Evolutionary conservation across 2,113 vertebrate genomes (phyloP).

Genomic region (Copsychus sechellarum): DNA sequence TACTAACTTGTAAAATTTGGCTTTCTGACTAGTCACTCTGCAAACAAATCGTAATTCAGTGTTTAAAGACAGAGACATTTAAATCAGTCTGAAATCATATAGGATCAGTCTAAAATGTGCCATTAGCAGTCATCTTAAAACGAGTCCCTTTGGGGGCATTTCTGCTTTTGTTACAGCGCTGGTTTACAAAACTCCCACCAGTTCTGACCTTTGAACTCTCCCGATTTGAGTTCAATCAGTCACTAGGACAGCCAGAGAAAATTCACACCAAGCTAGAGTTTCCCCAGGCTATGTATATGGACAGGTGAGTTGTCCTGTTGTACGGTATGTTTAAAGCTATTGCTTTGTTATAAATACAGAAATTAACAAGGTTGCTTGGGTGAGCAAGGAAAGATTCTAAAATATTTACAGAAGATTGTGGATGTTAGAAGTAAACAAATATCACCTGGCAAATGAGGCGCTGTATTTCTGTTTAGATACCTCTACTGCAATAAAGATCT

Average conservation of each 20-base stretch:
- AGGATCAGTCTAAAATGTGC: background rate
- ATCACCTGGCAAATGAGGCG: background rate
- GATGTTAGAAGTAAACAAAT: background rate
- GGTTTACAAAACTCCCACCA: slow-evolving; percentile 95
- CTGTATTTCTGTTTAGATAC: slow-evolving; percentile 76
- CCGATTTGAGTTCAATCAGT: slow-evolving; percentile 96
- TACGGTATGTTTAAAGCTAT: background rate
- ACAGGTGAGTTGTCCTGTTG: slow-evolving; percentile 81
- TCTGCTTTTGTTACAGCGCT: slow-evolving; percentile 80
- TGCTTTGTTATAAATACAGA: background rate
- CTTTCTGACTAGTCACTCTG: background rate
- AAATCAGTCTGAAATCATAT: background rate
- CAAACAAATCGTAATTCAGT: background rate
- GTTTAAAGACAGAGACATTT: background rate
- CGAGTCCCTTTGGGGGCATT: slow-evolving; percentile 15
- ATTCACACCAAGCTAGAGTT: slow-evolving; percentile 98
- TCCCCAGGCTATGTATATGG: slow-evolving; percentile 92
- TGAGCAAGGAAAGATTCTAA: background rate
- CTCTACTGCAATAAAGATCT: slow-evolving; percentile 88
- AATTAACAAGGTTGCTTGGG: background rate
- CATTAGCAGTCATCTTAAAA: background rate
- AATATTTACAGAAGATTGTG: background rate
- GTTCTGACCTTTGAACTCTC: slow-evolving; percentile 98
- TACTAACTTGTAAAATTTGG: background rate
- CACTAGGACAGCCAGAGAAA: slow-evolving; percentile 96